Base-by-base conservation (phyloP, 2,888 invertebrate species). In the Drosophila suboccidentalis region DNA sequence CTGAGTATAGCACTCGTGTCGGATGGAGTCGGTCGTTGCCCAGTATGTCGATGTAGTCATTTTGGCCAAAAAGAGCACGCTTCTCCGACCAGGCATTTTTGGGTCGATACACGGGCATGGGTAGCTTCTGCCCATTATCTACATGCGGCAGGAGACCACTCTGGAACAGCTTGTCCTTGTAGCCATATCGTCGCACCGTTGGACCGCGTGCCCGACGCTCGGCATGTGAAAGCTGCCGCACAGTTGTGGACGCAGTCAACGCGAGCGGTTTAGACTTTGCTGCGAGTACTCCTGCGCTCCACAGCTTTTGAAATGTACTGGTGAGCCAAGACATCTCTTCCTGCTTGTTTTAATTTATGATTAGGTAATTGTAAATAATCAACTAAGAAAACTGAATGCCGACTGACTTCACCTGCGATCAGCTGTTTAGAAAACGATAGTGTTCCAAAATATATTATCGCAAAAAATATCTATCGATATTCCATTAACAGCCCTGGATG, bases 11-110 rank as follows among this genome's bases (percentile, higher is more conserved):
- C 13, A 98, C 95, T 90, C 95, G 96, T 0, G 96, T 95, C 0
- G 99, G 98, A 91, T 98, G 97, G 6, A 96, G 80, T 15, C 94
- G 94, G 36, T 97, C 97, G 89, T 96, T 95, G 2, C 99, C 99
- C 57, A 99, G 94, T 66, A 99, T 98, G 92, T 99, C 98, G 76
- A 99, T 98, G 90, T 98, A 99, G 92, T 99, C 98, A 93, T 99
- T 99, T 92, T 98, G 98, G 0, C 99, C 99, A 93, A 97, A 98
- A 0, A 97, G 92, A 1, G 98, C 97, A 88, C 94, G 94, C 82
- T 95, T 96, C 79, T 95, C 94, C 0, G 93, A 90, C 98, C 98
- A 99, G 1, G 92, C 89, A 93, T 97, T 95, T 76, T 93, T 94
- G 3, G 97, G 97, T 61, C 94, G 85, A 77, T 96, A 96, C 39